A percentile compares a stretch with the other conserved stretches of the same genome.
Evolutionary conservation across 92 coral and sea anemone genomes (phyloP).

Genomic region (Micromussa lordhowensis): DNA sequence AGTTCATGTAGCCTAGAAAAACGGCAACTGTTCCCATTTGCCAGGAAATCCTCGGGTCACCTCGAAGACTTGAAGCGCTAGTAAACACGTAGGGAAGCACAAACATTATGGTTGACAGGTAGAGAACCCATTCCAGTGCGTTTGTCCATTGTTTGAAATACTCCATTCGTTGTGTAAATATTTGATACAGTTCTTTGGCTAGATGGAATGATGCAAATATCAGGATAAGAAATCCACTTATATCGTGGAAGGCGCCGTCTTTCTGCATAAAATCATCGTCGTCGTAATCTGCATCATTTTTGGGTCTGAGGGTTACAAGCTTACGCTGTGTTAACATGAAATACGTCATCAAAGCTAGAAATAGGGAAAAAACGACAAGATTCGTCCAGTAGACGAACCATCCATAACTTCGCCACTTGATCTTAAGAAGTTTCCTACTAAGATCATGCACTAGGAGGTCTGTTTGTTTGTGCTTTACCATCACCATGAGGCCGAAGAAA

Average conservation of each 20-base stretch:
- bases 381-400: slow-evolving; percentile 64
- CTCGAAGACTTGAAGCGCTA: slow-evolving; percentile 1
- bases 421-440: slow-evolving; percentile 65
- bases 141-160: slow-evolving; percentile 70
- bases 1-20: slow-evolving; percentile 79
- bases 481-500: slow-evolving; percentile 70
- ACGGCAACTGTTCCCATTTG: slow-evolving; percentile 76
- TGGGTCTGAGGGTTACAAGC: slow-evolving; percentile 6
- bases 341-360: slow-evolving; percentile 64
- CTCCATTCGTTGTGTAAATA: slow-evolving; percentile 52
- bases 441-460: slow-evolving; percentile 78
- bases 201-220: slow-evolving; percentile 66
- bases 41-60: slow-evolving; percentile 64
- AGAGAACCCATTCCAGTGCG: slow-evolving; percentile 66
- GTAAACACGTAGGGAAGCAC: slow-evolving; percentile 53
- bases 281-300: neutral
- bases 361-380: slow-evolving; percentile 57
- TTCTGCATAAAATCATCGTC: slow-evolving; percentile 32
- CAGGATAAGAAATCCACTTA: slow-evolving; percentile 43
- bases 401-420: slow-evolving; percentile 84
- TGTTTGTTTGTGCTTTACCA: slow-evolving; percentile 68
- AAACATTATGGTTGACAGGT: slow-evolving; percentile 65
- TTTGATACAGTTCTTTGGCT: slow-evolving; percentile 73
- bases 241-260: slow-evolving; percentile 11
- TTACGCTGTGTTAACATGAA: slow-evolving; percentile 73